Evolutionary conservation across 1,140 invertebrate genomes (phyloP).

Genomic region (Drosophila mojavensis): DNA sequence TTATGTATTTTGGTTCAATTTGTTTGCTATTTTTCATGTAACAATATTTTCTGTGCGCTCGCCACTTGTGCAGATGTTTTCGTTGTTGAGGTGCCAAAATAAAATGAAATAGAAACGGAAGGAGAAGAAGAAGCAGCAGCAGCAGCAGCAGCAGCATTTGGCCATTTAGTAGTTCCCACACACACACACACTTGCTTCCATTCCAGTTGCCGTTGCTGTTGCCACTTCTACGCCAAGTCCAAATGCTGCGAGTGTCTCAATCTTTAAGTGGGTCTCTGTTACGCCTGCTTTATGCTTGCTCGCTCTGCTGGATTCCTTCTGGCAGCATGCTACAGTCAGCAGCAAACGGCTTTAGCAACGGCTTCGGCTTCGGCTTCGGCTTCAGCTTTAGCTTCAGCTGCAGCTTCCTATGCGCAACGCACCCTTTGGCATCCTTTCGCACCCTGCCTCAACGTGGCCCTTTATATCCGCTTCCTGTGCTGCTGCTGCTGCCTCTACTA

Average conservation of each 20-base stretch:
- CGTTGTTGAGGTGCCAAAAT: constrained; percentile 75
- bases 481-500: constrained; percentile 19
- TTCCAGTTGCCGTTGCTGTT: too few relatives aligned
- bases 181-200: neutral
- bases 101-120: constrained; percentile 20
- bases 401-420: constrained; percentile 54
- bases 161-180: constrained; percentile 43
- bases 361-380: constrained; percentile 29
- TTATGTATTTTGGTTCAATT: constrained; percentile 57
- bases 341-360: constrained; percentile 22
- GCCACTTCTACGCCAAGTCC: constrained; percentile 12
- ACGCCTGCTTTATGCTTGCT: constrained; percentile 49
- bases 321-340: constrained; percentile 22
- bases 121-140: neutral
- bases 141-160: constrained; percentile 33
- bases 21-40: constrained; percentile 64
- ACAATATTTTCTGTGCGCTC: constrained; percentile 58
- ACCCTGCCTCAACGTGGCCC: neutral
- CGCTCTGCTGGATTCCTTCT: constrained; percentile 36
- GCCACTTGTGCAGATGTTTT: constrained; percentile 62
- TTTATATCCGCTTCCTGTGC: constrained; percentile 50
- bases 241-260: constrained; percentile 50
- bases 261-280: constrained; percentile 50
- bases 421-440: too few relatives aligned
- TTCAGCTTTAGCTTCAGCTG: constrained; percentile 11